A percentile compares a stretch with the other conserved stretches of the same genome.
These are phyloP conservation scores for Sminthurinus aureus DNA, from an alignment of 2,888 invertebrate genomes.

Conservation along the genomic window DNA sequence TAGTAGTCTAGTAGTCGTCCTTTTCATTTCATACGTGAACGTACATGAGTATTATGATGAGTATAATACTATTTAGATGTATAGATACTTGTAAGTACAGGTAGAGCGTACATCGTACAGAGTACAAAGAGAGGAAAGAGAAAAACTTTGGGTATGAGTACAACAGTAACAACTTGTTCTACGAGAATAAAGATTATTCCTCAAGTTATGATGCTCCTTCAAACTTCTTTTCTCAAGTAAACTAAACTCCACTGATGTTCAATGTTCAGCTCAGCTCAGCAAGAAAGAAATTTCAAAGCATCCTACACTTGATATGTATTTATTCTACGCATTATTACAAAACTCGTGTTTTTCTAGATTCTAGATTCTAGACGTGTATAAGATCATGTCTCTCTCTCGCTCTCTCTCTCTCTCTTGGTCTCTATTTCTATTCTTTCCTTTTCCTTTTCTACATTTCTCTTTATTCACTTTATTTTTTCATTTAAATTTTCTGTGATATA, in stretches of 20 bases:
- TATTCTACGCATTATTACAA: background rate
- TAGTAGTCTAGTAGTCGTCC: no score
- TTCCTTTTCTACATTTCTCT: background rate
- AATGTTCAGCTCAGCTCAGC: background rate
- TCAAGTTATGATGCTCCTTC: slow-evolving; percentile 35
- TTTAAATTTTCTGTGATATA: background rate
- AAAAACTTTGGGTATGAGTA: slow-evolving; percentile 2
- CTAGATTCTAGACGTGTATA: background rate
- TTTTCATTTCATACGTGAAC: no score
- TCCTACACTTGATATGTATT: no score
- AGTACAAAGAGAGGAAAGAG: background rate
- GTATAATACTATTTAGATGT: no score
- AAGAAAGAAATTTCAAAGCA: no score
- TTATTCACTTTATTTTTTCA: background rate
- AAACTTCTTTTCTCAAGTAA: slow-evolving; percentile 15
- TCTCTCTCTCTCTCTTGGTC: background rate
- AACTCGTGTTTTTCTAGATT: background rate
- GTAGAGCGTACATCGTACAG: no score
- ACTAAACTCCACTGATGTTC: background rate
- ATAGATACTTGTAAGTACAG: no score
- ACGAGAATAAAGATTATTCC: slow-evolving; percentile 34
- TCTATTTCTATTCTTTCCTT: background rate
- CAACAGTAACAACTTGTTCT: slow-evolving; percentile 25
- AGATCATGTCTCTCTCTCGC: no score
- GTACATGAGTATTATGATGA: background rate